Base-by-base conservation (phyloP, 2,888 invertebrate species). In the Corythucha ciliata region DNA sequence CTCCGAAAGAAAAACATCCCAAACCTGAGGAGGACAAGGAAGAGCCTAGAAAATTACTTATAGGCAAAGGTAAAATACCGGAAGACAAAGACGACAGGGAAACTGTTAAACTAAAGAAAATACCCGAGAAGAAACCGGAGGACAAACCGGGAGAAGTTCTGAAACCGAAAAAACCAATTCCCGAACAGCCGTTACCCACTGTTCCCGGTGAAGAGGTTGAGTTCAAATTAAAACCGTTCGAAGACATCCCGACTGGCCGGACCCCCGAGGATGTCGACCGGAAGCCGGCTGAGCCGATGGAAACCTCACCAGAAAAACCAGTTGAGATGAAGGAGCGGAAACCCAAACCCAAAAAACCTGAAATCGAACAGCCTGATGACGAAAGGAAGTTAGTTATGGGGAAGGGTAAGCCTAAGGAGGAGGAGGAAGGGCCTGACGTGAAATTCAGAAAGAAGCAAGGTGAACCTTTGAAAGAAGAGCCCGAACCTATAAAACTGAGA, bases 31-130 rank as follows among this genome's bases (percentile, higher is more conserved):
- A 71, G 61, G 69, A 71, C 56, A 69, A 70, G 62, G 68, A 71
- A 55, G 60, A 66, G 60, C 48, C 68, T 54, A 62, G 69, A 62
- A 67, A 72, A 50, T 57, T 75, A 1, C 67, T 68, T 47, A 63
- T 74, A 32, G 73, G 72, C 4, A 74, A 76, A 63, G 76, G 75
- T 12, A 73, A 73, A 58, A 65, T 70, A 58, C 66, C 68, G 59
- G 40, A 52, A 3, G 57, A 57, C 36, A 54, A 52, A 20, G 63
- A 66, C 3, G 57, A 55, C 40, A 45, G 39, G 33, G 72, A 73
- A 58, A 65, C 63, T 32, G 66, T 77, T 0, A 71, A 68, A 39
- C 64, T 77, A 12, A 77, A 75, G 62, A 75, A 74, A 62, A 68
- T 72, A 42, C 74, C 74, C 1, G 62, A 67, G 36, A 74, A 74